phyloP scores from a whole-genome alignment of 2,888 invertebrate genomes.

The Epsilonema sp. region DNA sequence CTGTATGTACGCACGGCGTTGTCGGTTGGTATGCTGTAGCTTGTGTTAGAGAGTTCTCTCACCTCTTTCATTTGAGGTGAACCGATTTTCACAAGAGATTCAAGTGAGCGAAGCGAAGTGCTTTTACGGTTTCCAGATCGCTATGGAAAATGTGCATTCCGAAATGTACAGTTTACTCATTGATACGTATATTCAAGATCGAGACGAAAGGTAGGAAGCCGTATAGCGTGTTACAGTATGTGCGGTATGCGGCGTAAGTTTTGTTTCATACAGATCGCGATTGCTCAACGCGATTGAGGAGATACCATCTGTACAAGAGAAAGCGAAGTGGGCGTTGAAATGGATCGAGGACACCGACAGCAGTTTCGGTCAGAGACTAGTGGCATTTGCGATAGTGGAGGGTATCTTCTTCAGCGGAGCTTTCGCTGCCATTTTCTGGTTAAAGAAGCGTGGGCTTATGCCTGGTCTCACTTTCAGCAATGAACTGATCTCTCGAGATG shows the following conservation, averaged over 20 bases:
- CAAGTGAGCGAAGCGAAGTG: too few species aligned
- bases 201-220: constrained; percentile 45
- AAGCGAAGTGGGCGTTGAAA: constrained; percentile 91
- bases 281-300: constrained; percentile 94
- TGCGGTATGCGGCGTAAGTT: too few species aligned
- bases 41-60: too few species aligned
- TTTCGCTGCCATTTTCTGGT: constrained; percentile 96
- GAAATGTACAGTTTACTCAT: constrained; percentile 98
- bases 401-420: constrained; percentile 91
- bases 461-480: too few species aligned
- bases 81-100: too few species aligned
- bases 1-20: too few species aligned
- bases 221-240: too few species aligned
- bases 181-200: constrained; percentile 79
- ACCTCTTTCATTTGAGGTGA: too few species aligned
- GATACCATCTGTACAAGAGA: constrained; percentile 82
- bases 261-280: constrained; percentile 13
- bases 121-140: constrained; percentile 98
- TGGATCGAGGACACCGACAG: constrained; percentile 78
- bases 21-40: too few species aligned
- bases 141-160: constrained; percentile 97
- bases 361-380: constrained; percentile 71
- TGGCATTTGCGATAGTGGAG: constrained; percentile 96
- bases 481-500: constrained; percentile 90
- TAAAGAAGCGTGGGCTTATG: constrained; percentile 94